These are phyloP conservation scores for Heliornis fulica DNA, from an alignment of 2,113 vertebrate genomes.

Conservation along the genomic window DNA sequence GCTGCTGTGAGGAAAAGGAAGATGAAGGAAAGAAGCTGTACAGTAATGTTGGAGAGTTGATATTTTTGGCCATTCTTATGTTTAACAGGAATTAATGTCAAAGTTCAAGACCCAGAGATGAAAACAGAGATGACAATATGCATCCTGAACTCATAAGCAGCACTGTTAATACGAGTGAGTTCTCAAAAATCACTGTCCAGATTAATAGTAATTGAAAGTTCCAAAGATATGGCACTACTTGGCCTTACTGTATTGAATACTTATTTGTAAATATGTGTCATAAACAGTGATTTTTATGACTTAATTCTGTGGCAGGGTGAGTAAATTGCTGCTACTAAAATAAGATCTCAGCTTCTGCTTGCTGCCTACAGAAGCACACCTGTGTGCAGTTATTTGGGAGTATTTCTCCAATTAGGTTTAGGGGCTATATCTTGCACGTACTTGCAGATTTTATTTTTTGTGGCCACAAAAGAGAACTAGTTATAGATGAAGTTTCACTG, in stretches of 20 bases:
- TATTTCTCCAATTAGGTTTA: neutral
- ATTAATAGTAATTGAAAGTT: neutral
- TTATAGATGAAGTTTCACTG: neutral
- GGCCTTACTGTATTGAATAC: neutral
- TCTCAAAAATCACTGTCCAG: neutral
- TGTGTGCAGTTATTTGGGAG: neutral
- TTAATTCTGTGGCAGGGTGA: neutral
- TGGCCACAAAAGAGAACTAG: neutral
- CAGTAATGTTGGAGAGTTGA: neutral
- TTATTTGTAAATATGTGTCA: neutral
- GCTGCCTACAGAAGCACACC: neutral
- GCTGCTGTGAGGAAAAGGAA: neutral
- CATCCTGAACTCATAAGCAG: neutral
- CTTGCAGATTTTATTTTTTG: neutral
- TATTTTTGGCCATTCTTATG: neutral
- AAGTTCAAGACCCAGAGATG: neutral
- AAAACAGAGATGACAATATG: neutral
- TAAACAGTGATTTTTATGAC: neutral
- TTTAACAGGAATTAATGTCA: neutral
- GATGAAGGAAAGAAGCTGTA: neutral
- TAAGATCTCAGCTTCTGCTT: neutral
- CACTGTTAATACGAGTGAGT: neutral
- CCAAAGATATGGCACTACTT: neutral
- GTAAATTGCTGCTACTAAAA: neutral
- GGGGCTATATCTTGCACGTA: neutral